A percentile compares a stretch with the other conserved stretches of the same genome.
These are phyloP conservation scores for Heliconius sara DNA, from an alignment of 2,888 invertebrate genomes.

Conservation along the genomic window DNA sequence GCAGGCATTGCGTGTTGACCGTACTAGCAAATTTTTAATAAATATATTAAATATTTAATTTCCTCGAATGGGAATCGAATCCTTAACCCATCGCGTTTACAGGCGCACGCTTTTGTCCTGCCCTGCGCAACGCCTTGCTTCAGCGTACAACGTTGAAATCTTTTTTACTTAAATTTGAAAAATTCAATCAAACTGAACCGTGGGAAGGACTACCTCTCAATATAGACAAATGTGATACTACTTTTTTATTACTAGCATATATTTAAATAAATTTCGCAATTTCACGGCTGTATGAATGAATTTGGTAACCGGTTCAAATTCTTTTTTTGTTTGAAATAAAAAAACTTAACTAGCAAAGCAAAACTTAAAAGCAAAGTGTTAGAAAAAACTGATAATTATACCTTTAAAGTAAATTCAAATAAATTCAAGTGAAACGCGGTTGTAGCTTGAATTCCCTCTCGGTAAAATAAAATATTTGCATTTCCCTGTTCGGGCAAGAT, in stretches of 20 bases:
- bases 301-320: conserved; percentile 23
- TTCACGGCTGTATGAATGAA: conserved; percentile 31
- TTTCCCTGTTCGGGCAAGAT: not conserved
- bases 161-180: no score
- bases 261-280: conserved; percentile 43
- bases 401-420: not conserved
- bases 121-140: not conserved
- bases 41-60: not conserved
- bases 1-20: not conserved
- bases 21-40: not conserved
- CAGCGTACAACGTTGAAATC: no score
- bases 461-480: not conserved
- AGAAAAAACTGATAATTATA: conserved; percentile 2
- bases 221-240: conserved; percentile 6
- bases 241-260: conserved; percentile 30
- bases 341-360: not conserved
- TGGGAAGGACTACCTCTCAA: conserved; percentile 7
- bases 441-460: not conserved
- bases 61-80: not conserved
- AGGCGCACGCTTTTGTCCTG: not conserved
- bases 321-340: conserved; percentile 9
- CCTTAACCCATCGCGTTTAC: not conserved
- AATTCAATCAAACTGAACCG: not conserved
- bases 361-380: conserved; percentile 12
- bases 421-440: not conserved